Percentiles rank a stretch among this genome's conserved stretches.
Conservation (phyloP, 2,888 invertebrate species). For the Hydrotaea cyrtoneurina region DNA sequence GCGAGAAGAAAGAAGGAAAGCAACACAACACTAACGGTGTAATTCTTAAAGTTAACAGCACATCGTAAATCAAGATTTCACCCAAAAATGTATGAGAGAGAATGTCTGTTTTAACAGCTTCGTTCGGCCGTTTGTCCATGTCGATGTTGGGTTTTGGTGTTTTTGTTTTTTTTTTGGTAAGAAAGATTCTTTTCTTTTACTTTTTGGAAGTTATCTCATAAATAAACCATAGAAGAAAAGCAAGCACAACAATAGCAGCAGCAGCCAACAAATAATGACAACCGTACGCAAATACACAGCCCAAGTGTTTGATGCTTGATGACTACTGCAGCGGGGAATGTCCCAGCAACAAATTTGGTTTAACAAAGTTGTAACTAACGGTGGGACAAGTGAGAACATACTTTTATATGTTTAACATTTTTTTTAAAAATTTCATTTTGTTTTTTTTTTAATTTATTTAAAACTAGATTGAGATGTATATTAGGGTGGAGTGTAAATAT, state of each 20-base stretch:
- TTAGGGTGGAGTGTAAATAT: too few species aligned
- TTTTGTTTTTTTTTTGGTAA: slow-evolving; percentile 20
- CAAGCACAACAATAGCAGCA: slow-evolving; percentile 17
- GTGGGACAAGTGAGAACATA: too few species aligned
- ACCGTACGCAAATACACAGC: background rate
- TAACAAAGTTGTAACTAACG: too few species aligned
- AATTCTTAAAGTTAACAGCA: slow-evolving; percentile 60
- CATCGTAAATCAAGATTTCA: slow-evolving; percentile 69
- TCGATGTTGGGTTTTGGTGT: slow-evolving; percentile 7
- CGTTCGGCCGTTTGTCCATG: slow-evolving; percentile 1
- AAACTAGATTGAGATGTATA: too few species aligned
- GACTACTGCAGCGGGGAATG: background rate
- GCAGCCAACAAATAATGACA: slow-evolving; percentile 22
- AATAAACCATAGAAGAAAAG: slow-evolving; percentile 48
- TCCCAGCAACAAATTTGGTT: background rate
- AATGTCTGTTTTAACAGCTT: slow-evolving; percentile 47
- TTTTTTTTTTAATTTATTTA: too few species aligned
- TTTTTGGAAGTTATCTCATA: slow-evolving; percentile 54
- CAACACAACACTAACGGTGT: slow-evolving; percentile 56
- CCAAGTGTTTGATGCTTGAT: slow-evolving; percentile 21
- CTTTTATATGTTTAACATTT: too few species aligned
- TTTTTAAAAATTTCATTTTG: too few species aligned
- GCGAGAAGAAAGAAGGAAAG: background rate
- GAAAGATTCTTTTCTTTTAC: slow-evolving; percentile 3
- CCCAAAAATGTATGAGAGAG: slow-evolving; percentile 41